Evolutionary conservation across 2,888 invertebrate genomes (phyloP).

Genomic region (Volucella zonaria): DNA sequence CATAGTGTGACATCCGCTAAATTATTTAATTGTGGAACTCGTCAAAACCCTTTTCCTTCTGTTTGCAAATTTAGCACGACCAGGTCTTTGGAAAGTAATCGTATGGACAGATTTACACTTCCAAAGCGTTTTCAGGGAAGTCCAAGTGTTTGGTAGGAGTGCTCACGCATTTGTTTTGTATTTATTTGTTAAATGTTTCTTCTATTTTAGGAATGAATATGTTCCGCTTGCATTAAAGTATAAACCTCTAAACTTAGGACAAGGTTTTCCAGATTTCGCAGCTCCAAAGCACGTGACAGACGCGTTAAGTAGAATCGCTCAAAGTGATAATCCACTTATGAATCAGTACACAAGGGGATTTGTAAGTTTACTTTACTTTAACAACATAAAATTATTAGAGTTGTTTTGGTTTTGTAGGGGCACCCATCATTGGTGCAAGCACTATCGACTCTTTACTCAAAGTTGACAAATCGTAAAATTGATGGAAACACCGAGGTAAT

Average conservation of each 20-base stretch:
- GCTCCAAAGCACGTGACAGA: slow-evolving; percentile 92
- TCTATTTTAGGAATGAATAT: slow-evolving; percentile 93
- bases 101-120: slow-evolving; percentile 81
- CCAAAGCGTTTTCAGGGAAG: slow-evolving; percentile 81
- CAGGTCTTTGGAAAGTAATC: slow-evolving; percentile 18
- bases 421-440: slow-evolving; percentile 94
- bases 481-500: slow-evolving; percentile 93
- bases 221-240: slow-evolving; percentile 91
- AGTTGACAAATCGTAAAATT: slow-evolving; percentile 89
- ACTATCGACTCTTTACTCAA: slow-evolving; percentile 92
- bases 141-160: slow-evolving; percentile 80
- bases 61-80: slow-evolving; percentile 45
- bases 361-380: slow-evolving; percentile 85
- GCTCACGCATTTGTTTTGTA: background rate
- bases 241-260: slow-evolving; percentile 96
- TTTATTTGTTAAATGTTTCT: background rate
- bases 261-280: slow-evolving; percentile 97
- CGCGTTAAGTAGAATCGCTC: slow-evolving; percentile 87
- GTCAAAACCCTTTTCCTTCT: slow-evolving; percentile 2
- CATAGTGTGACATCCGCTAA: slow-evolving; percentile 4
- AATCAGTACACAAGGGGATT: slow-evolving; percentile 97
- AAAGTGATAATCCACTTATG: slow-evolving; percentile 88
- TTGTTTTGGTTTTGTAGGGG: slow-evolving; percentile 85
- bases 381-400: background rate
- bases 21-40: slow-evolving; percentile 1